These are phyloP conservation scores for Ciona savignyi DNA, from an alignment of 23 tunicate genomes.

Conservation along the genomic window DNA sequence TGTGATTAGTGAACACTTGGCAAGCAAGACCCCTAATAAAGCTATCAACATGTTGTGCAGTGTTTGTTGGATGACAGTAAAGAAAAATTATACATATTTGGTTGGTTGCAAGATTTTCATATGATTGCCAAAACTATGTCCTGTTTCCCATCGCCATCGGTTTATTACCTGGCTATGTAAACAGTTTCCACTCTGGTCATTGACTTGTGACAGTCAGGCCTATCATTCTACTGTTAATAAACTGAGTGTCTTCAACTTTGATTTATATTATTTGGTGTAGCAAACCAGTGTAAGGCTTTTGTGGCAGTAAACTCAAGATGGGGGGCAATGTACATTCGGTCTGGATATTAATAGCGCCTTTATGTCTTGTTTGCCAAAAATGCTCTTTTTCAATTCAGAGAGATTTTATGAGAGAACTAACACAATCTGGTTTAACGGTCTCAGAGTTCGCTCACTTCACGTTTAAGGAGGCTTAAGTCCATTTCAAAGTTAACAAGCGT, in stretches of 20 bases:
- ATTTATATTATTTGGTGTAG: slow-evolving; percentile 19
- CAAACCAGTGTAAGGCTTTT: background rate
- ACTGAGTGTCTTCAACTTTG: background rate
- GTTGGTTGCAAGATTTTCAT: too few relatives aligned
- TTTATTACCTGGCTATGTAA: background rate
- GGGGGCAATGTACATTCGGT: slow-evolving; percentile 14
- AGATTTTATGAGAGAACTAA: background rate
- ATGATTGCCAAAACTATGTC: too few relatives aligned
- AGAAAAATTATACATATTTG: too few relatives aligned
- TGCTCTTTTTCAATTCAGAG: background rate
- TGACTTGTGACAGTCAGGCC: background rate
- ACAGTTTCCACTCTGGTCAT: background rate
- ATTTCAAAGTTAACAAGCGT: too few relatives aligned
- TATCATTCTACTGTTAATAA: background rate
- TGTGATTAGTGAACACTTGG: too few relatives aligned
- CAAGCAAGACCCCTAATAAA: too few relatives aligned
- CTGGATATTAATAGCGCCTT: background rate
- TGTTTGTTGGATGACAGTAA: too few relatives aligned
- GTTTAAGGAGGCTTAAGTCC: background rate
- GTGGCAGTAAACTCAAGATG: slow-evolving; percentile 2
- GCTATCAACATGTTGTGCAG: too few relatives aligned
- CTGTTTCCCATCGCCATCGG: too few relatives aligned
- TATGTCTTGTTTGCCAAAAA: background rate
- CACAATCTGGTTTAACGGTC: background rate
- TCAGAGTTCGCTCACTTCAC: background rate